phyloP scores from a whole-genome alignment of 2,113 vertebrate genomes.

The Emydura subglobosa region DNA sequence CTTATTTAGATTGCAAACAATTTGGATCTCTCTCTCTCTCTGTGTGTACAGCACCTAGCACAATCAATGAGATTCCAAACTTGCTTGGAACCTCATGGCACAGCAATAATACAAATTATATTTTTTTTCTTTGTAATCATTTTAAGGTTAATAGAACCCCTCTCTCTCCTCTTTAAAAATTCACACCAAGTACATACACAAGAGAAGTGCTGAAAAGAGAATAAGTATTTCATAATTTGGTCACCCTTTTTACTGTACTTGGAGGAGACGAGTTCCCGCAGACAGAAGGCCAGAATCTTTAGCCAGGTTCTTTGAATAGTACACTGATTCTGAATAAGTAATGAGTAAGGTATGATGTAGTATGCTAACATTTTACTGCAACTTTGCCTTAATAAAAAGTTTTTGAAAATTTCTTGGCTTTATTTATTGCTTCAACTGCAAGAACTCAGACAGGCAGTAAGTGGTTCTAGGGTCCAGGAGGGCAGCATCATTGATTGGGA shows the following conservation, averaged over 20 bases:
- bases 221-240: no score
- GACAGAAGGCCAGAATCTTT: no score
- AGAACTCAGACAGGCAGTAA: not conserved
- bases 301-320: no score
- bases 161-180: not conserved
- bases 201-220: no score
- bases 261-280: no score
- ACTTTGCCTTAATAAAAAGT: no score
- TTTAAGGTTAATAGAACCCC: not conserved
- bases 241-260: no score
- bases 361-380: no score
- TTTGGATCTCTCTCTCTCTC: accelerated
- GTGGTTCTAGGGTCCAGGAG: not conserved
- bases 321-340: no score
- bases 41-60: accelerated
- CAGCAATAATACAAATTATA: not conserved
- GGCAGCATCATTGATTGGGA: not conserved
- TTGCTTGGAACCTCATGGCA: not conserved
- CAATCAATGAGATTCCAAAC: accelerated
- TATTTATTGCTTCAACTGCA: conserved; percentile 25
- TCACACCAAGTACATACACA: no score
- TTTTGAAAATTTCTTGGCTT: not conserved
- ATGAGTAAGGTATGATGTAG: no score
- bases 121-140: not conserved
- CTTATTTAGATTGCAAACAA: accelerated